Evolutionary conservation across 2,113 vertebrate genomes (phyloP).

Genomic region (Mesoclemmys tuberculata): DNA sequence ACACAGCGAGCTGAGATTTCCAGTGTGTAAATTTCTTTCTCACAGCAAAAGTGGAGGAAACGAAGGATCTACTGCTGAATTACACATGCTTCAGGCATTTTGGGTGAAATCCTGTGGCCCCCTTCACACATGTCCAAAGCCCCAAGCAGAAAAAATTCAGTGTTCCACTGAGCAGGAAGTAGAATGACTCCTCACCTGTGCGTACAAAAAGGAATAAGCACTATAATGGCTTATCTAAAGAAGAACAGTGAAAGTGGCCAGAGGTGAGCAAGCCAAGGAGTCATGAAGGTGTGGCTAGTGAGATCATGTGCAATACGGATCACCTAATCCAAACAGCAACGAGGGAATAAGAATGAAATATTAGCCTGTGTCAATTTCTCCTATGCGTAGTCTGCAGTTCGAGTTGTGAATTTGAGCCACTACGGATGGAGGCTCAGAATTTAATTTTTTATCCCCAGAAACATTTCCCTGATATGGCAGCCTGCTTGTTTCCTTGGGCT

Average conservation of each 20-base stretch:
- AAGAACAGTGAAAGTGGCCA: not conserved
- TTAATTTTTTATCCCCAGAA: not conserved
- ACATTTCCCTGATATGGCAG: not conserved
- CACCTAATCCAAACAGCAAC: not conserved
- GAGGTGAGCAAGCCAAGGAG: accelerated
- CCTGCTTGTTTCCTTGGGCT: not conserved
- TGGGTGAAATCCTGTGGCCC: not conserved
- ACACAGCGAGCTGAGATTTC: not conserved
- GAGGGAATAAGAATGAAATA: not conserved
- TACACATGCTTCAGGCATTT: accelerated
- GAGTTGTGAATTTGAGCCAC: not conserved
- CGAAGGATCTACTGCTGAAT: not conserved
- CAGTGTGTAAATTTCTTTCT: not conserved
- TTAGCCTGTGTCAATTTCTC: not conserved
- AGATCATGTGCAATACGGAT: not conserved
- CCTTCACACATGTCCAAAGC: not conserved
- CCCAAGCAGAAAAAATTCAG: not conserved
- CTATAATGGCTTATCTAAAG: not conserved
- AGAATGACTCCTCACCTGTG: not conserved
- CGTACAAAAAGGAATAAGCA: not conserved
- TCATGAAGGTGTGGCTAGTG: not conserved
- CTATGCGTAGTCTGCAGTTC: accelerated
- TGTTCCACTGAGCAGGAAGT: accelerated
- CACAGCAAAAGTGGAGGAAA: not conserved
- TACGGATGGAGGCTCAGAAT: not conserved